Evolutionary conservation across 2,113 vertebrate species (phyloP).

Genomic region (Rhinolophus ferrumequinum): DNA sequence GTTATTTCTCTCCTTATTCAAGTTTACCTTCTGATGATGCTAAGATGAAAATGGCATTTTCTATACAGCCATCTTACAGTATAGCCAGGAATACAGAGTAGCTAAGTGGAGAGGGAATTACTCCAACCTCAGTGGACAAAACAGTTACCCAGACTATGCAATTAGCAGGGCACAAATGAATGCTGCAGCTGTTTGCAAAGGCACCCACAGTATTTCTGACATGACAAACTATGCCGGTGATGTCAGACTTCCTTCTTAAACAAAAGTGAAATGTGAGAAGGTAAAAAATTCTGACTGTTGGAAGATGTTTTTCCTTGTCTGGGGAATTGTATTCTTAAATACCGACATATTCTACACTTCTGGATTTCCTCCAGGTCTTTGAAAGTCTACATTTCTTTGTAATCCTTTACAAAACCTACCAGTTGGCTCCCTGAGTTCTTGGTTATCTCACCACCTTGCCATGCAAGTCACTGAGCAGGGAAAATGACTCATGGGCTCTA

Average conservation of each 20-base stretch:
- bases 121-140: neutral
- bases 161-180: neutral
- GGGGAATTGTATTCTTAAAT: neutral
- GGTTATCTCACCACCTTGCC: constrained; percentile 56
- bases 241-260: constrained; percentile 63
- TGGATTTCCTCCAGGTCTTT: constrained; percentile 2
- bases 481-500: constrained; percentile 62
- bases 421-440: neutral
- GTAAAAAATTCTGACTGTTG: neutral
- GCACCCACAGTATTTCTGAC: constrained; percentile 47
- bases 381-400: neutral
- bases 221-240: neutral
- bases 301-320: constrained; percentile 34
- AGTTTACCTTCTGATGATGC: neutral
- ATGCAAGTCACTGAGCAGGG: constrained; percentile 57
- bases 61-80: neutral
- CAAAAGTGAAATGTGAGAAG: constrained; percentile 67
- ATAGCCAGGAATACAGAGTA: neutral
- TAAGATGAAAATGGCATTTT: neutral
- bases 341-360: neutral
- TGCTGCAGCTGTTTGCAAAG: constrained; percentile 41
- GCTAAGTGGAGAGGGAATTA: too few relatives aligned
- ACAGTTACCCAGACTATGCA: neutral
- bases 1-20: neutral
- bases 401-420: neutral